Conservation (phyloP, 1,140 invertebrate genomes). For the Drosophila ironensis region DNA sequence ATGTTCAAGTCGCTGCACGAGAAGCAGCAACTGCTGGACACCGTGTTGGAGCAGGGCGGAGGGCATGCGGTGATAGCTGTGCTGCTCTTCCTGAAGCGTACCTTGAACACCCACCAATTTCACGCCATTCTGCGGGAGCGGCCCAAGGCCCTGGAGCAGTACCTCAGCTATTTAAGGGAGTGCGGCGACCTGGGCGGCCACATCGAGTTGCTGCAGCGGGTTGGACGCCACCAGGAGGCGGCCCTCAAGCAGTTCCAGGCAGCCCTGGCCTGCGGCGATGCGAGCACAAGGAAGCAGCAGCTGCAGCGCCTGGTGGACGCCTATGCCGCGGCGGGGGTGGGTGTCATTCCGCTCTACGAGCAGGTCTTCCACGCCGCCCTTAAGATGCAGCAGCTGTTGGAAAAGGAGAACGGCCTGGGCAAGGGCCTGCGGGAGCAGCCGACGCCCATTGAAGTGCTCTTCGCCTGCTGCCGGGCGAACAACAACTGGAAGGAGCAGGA, state of each 20-base stretch:
- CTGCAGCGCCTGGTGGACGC: slow-evolving; percentile 57
- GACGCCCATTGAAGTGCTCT: slow-evolving; percentile 71
- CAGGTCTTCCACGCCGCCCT: slow-evolving; percentile 62
- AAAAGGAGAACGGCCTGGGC: slow-evolving; percentile 41
- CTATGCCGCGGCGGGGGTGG: slow-evolving; percentile 59
- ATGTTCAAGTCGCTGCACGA: slow-evolving; percentile 83
- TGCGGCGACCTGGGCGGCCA: slow-evolving; percentile 82
- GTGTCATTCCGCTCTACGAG: slow-evolving; percentile 59
- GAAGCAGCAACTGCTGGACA: slow-evolving; percentile 84
- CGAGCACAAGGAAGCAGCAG: slow-evolving; percentile 45
- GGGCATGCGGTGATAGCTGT: slow-evolving; percentile 85
- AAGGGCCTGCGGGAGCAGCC: slow-evolving; percentile 27
- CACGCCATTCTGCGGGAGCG: slow-evolving; percentile 83
- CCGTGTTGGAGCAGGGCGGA: slow-evolving; percentile 83
- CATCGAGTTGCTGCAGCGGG: slow-evolving; percentile 83
- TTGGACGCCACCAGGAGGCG: slow-evolving; percentile 84
- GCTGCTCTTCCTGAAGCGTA: slow-evolving; percentile 84
- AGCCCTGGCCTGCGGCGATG: slow-evolving; percentile 49
- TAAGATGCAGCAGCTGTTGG: slow-evolving; percentile 58
- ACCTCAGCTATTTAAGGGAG: slow-evolving; percentile 84
- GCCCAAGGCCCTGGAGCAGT: slow-evolving; percentile 83
- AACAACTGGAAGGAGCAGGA: slow-evolving; percentile 79
- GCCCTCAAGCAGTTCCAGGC: slow-evolving; percentile 84
- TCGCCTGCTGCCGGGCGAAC: slow-evolving; percentile 67
- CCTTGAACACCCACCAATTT: slow-evolving; percentile 83